Conservation (phyloP, 2,888 invertebrate genomes). For the Oxystoma pomonae region DNA sequence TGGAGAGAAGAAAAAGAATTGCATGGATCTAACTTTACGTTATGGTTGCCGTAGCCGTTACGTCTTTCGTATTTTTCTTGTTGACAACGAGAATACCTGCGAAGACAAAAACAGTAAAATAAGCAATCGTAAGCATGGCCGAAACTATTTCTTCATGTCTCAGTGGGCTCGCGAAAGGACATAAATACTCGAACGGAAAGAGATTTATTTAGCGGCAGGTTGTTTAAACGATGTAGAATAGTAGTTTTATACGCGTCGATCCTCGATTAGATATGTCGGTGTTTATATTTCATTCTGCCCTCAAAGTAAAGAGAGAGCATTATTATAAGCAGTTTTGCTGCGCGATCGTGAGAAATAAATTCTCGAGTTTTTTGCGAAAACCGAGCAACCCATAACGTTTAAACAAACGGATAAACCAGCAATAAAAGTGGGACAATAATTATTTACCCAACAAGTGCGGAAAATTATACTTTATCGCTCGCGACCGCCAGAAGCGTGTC, state of each 20-base stretch:
- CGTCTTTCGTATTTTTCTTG: too few relatives aligned
- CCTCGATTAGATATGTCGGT: conserved; percentile 16
- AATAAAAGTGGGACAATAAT: too few relatives aligned
- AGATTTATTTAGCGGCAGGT: conserved; percentile 13
- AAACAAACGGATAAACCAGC: too few relatives aligned
- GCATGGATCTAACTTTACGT: too few relatives aligned
- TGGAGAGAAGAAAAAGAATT: too few relatives aligned
- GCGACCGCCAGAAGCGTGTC: too few relatives aligned
- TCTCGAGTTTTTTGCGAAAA: background rate
- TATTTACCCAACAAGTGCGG: too few relatives aligned
- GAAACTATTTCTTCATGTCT: background rate
- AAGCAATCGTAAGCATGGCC: background rate
- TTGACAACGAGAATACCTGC: background rate
- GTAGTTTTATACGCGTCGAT: conserved; percentile 12
- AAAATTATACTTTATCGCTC: too few relatives aligned
- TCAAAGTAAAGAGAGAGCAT: conserved; percentile 1
- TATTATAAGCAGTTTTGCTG: background rate
- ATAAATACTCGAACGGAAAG: background rate
- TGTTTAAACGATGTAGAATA: conserved; percentile 13
- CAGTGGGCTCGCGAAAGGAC: background rate
- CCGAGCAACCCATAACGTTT: too few relatives aligned
- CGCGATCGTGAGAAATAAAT: background rate
- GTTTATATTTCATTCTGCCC: conserved; percentile 14
- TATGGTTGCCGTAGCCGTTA: too few relatives aligned
- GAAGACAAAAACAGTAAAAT: background rate